Base-by-base conservation (phyloP, 2,113 vertebrate genomes). In the Hyla sarda region DNA sequence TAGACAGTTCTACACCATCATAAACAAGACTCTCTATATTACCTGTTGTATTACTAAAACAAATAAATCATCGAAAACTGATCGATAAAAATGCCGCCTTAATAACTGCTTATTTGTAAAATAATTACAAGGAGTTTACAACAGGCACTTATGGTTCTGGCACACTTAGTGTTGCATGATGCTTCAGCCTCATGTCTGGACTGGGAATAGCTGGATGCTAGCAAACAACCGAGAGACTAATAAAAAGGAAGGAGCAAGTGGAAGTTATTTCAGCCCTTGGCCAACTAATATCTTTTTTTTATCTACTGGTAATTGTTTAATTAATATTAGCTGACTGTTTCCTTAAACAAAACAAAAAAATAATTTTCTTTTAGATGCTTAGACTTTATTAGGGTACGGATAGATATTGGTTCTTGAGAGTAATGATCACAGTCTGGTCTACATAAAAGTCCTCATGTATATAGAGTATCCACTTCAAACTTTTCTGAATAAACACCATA, bases 201-300 rank as follows among this genome's bases (percentile, higher is more conserved):
- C 34, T 32, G 50, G 77, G 21, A 60, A 79, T 79, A 79, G 34
- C 10, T 37, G 50, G 32, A 58, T 28, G 6, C 50, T 58, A 25
- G 77, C 19, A 79, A 60, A 60, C 34, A 78, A 78, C 48, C 9
- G 11, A 41, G 28, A 60, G 7, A 19, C 16, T 79, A 74, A 45
- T 74, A 48, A 47, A 74, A 58, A 41, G 21, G 48, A 79, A 79
- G 30, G 21, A 79, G 30, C 10, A 3, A 79, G 25, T n/a, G 28
- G 28, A 34, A 79, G 30, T 78, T 30, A 11, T 37, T 79, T 28
- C 16, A 37, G 25, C 50, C 54, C 19, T 60, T 41, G 21, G 28
- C 77, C 50, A 79, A 76, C 52, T 47, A 78, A 54, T 56, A 32
- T 25, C 56, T 81, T 47, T 56, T 58, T 76, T 41, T 50, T 28